Evolutionary conservation across 2,888 invertebrate species (phyloP).

Genomic region (Saturnia japonica): DNA sequence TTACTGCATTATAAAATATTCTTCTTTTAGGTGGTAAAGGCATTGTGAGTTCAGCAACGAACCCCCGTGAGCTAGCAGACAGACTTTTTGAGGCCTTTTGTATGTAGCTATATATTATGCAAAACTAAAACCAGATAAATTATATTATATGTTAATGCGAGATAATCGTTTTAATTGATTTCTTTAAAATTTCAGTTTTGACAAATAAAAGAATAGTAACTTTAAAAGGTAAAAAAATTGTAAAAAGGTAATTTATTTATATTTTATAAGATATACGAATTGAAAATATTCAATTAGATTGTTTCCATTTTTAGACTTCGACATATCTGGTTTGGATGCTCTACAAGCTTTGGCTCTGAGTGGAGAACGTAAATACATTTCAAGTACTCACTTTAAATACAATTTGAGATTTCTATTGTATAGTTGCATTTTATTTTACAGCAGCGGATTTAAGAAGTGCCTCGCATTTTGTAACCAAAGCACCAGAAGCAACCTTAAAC

Average conservation of each 20-base stretch:
- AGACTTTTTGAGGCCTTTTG: conserved; percentile 58
- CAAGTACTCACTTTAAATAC: conserved; percentile 4
- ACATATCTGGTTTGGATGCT: conserved; percentile 58
- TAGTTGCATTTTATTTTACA: not conserved
- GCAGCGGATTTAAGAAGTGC: conserved; percentile 6
- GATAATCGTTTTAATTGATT: conserved; percentile 17
- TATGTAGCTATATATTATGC: conserved; percentile 37
- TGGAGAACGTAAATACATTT: conserved; percentile 49
- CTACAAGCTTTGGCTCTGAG: conserved; percentile 61
- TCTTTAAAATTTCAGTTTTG: conserved; percentile 43
- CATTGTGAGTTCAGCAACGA: conserved; percentile 52
- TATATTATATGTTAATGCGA: not conserved
- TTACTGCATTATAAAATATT: not conserved
- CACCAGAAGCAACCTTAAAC: not conserved
- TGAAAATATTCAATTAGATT: conserved; percentile 10
- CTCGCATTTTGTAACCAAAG: not conserved
- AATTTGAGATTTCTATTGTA: conserved; percentile 1
- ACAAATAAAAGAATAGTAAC: conserved; percentile 45
- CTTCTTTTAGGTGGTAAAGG: conserved; percentile 54
- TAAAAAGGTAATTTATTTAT: not conserved
- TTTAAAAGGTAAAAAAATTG: conserved; percentile 40
- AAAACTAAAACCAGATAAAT: not conserved
- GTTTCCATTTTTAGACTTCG: conserved; percentile 45
- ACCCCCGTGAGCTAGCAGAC: conserved; percentile 55
- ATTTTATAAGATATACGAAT: conserved; percentile 6